Evolutionary conservation across 2,888 invertebrate genomes (phyloP).

Genomic region (Apamea anceps): DNA sequence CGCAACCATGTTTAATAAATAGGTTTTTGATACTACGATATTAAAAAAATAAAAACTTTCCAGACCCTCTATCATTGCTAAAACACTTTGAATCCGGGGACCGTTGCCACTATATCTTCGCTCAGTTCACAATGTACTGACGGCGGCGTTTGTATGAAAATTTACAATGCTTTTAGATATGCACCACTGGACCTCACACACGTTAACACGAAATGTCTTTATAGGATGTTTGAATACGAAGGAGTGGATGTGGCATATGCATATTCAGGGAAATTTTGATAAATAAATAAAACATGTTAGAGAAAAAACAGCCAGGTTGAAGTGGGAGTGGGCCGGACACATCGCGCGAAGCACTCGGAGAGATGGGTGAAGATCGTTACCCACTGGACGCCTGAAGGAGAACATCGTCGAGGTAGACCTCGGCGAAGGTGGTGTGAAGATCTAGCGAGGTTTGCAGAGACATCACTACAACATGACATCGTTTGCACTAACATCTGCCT

Average conservation of each 20-base stretch:
- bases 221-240: constrained; percentile 44
- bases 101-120: constrained; percentile 75
- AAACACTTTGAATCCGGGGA: constrained; percentile 51
- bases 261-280: too few species aligned
- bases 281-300: too few species aligned
- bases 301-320: too few species aligned
- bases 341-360: too few species aligned
- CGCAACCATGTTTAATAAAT: not conserved
- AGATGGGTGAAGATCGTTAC: too few species aligned
- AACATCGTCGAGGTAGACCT: too few species aligned
- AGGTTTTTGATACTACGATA: not conserved
- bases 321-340: too few species aligned
- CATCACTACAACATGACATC: too few species aligned
- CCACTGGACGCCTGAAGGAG: too few species aligned
- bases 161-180: constrained; percentile 90
- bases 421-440: too few species aligned
- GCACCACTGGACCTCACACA: constrained; percentile 81
- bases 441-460: too few species aligned
- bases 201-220: constrained; percentile 81
- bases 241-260: constrained; percentile 67
- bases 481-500: too few species aligned
- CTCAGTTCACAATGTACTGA: constrained; percentile 70
- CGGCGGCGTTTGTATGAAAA: constrained; percentile 76
- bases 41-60: constrained; percentile 31
- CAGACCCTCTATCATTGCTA: constrained; percentile 34